These are phyloP conservation scores for Erebia aethiops DNA, from an alignment of 2,888 invertebrate species.

Conservation along the genomic window DNA sequence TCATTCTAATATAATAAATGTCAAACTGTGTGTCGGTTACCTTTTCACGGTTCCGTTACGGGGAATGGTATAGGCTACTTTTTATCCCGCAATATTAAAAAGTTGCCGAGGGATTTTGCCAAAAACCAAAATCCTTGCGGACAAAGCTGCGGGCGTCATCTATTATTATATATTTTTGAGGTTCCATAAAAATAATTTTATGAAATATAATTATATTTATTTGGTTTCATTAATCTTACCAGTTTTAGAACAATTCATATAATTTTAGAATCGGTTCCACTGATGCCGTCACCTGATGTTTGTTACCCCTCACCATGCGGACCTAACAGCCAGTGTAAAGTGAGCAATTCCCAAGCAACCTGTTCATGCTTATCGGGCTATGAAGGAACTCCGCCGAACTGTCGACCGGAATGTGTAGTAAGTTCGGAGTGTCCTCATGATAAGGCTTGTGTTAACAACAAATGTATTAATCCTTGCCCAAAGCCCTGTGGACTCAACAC, in stretches of 20 bases:
- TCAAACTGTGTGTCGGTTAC: too few relatives aligned
- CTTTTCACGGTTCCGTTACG: too few relatives aligned
- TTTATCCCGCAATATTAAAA: too few relatives aligned
- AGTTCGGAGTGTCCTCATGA: slow-evolving; percentile 86
- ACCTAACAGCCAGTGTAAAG: slow-evolving; percentile 89
- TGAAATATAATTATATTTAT: background rate
- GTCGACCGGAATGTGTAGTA: slow-evolving; percentile 88
- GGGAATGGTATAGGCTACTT: too few relatives aligned
- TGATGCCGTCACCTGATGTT: slow-evolving; percentile 80
- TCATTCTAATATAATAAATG: too few relatives aligned
- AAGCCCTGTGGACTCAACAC: slow-evolving; percentile 85
- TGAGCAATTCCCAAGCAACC: slow-evolving; percentile 87
- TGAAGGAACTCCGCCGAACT: slow-evolving; percentile 87
- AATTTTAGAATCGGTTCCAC: slow-evolving; percentile 78
- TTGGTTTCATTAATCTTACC: background rate
- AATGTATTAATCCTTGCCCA: slow-evolving; percentile 87
- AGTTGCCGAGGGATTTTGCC: too few relatives aligned
- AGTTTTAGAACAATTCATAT: slow-evolving; percentile 1
- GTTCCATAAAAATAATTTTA: background rate
- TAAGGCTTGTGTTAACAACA: slow-evolving; percentile 87
- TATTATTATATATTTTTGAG: too few relatives aligned
- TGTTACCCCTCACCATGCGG: slow-evolving; percentile 90
- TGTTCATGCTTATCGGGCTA: slow-evolving; percentile 87
- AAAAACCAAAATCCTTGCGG: too few relatives aligned
- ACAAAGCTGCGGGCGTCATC: too few relatives aligned